Evolutionary conservation across 2,797 vertebrate genomes (phyloP).

Genomic region (Halcyon leucocephala): DNA sequence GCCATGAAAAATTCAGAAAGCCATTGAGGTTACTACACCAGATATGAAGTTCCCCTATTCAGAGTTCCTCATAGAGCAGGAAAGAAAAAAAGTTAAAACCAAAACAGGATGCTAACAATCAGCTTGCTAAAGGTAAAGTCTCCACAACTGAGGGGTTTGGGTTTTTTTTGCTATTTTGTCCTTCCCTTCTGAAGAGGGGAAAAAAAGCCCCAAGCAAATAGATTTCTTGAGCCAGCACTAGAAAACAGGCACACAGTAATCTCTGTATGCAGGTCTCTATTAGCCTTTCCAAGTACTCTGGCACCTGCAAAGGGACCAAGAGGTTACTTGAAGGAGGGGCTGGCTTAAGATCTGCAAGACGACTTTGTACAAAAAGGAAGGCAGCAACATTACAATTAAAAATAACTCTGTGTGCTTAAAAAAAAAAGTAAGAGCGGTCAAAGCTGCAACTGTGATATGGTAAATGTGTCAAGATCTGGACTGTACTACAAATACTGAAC

Average conservation of each 20-base stretch:
- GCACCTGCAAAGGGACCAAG: background rate
- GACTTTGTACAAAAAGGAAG: background rate
- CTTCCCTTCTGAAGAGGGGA: background rate
- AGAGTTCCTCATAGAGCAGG: constrained; percentile 75
- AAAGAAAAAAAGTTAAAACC: constrained; percentile 35
- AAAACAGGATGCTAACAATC: constrained; percentile 72
- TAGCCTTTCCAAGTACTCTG: background rate
- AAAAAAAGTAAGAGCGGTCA: background rate
- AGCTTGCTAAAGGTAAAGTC: constrained; percentile 46
- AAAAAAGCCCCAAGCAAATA: background rate
- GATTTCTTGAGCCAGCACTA: background rate
- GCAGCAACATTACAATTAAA: background rate
- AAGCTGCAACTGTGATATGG: background rate
- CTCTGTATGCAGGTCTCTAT: background rate
- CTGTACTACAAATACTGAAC: background rate
- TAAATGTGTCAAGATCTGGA: background rate
- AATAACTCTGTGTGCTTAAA: background rate
- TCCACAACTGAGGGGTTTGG: background rate
- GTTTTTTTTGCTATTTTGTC: constrained; percentile 8
- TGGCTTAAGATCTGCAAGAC: background rate
- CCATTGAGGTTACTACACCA: constrained; percentile 59
- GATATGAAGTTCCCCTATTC: constrained; percentile 74
- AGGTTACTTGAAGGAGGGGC: background rate
- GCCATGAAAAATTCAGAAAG: constrained; percentile 67
- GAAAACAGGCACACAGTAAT: background rate